Evolutionary conservation across 2,888 invertebrate species (phyloP), one percentile per base, ranked within the genome.

Genomic region (Lissocephala sabroskyi): DNA sequence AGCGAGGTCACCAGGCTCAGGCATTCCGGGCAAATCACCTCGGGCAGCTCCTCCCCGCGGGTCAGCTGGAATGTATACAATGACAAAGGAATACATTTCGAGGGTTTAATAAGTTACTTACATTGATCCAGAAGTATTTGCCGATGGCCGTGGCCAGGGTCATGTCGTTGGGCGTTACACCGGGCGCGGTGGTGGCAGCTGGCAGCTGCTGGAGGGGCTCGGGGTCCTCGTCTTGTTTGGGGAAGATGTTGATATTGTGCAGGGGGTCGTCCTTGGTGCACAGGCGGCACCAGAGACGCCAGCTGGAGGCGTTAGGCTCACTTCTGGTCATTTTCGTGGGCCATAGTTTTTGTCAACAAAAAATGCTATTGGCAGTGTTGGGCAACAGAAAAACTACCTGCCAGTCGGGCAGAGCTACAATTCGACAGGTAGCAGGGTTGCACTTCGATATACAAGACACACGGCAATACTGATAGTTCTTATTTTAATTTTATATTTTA

Each of bases 71-170:
- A 52, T 41, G 41, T 39, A 16, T 16, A 2, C 6, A 2, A 32
- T n/a, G 19, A 7, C 10, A 32, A 19, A 23, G 4, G 28, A 3
- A 26, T 28, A 18, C 14, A 7, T 5, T 28, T 3, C 4, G 16
- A 17, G 16, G 11, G 18, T 17, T 26, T 30, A 14, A 18, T 1
- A 37, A 2, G 9, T 1, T 19, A 53, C 73, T 60, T 48, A 82
- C 82, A 56, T 81, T 71, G 14, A 82, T 67, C 54, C 67, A 71
- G 43, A 82, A 82, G 49, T 76, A 81, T 59, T 81, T 82, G 29
- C 62, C 67, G 17, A 82, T 68, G 2, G 79, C 75, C 6, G 80
- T 76, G 18, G 77, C 65, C 23, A 82, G 33, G 0, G 61, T 61
- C 32, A 66, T 29, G 37, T 70, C 66, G n/a, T 32, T 47, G 26